These are phyloP conservation scores for Toxotes lorentzi DNA, from an alignment of 2,797 vertebrate genomes.

Conservation along the genomic window DNA sequence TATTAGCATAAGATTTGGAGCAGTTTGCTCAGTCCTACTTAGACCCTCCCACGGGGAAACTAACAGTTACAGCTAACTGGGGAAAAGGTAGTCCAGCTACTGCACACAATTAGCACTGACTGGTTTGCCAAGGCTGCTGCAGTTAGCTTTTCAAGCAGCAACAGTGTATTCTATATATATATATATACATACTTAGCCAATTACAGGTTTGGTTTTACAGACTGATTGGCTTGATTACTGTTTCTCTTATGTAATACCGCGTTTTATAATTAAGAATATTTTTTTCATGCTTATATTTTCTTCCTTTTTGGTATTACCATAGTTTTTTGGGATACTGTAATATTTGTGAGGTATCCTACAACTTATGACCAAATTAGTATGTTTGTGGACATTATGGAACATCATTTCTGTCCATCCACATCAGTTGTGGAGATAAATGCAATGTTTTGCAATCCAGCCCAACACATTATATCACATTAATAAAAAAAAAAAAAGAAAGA, in stretches of 20 bases:
- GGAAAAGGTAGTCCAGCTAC: conserved; percentile 74
- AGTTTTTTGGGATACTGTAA: not conserved
- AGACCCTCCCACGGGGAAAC: conserved; percentile 65
- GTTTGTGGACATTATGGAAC: conserved; percentile 4
- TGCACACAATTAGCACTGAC: conserved; percentile 55
- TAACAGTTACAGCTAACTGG: conserved; percentile 68
- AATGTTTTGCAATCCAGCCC: conserved; percentile 56
- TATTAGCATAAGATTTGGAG: conserved; percentile 77
- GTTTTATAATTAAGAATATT: not conserved
- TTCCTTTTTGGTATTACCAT: conserved; percentile 7
- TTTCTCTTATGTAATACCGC: conserved; percentile 4
- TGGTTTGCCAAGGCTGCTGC: conserved; percentile 47
- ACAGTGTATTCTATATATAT: conserved; percentile 14
- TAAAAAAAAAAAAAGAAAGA: not conserved
- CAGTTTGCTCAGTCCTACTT: conserved; percentile 66
- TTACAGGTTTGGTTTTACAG: conserved; percentile 14
- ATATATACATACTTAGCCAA: conserved; percentile 9
- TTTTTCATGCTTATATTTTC: conserved; percentile 5
- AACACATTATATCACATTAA: conserved; percentile 5
- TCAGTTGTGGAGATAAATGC: conserved; percentile 30
- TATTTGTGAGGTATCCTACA: conserved; percentile 13
- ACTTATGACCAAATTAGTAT: not conserved
- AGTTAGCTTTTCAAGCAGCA: conserved; percentile 32
- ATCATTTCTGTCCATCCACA: conserved; percentile 23
- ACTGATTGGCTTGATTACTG: not conserved